Base-by-base conservation (phyloP, 35 echinoderm and acorn worm genomes). In the Lytechinus variegatus region DNA sequence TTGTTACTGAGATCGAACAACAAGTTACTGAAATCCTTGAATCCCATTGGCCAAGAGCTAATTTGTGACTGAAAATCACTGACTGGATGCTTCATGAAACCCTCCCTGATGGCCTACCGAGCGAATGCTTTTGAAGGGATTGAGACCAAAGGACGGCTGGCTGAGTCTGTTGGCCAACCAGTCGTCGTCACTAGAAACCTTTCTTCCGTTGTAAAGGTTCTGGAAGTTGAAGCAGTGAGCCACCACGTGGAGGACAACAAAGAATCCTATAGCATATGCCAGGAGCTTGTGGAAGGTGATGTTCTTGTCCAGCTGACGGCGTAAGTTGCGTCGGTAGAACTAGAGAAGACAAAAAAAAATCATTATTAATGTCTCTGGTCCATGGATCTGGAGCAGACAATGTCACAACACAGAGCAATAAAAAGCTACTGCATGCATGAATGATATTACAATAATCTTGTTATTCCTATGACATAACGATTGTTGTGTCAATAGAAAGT, bases 171-270 rank as follows among this genome's bases (percentile, higher is more conserved):
- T 90, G 27, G 86, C 94, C 54, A 96, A 44, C 5, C 91, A 79
- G 13, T 87, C 95, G 1, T 87, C 92, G 21, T 54, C 95, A 28
- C 86, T 86, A 29, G 94, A 92, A 13, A 55, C 28, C 95, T 95
- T 54, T 28, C 89, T 87, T 24, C 94, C 97, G 14, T 72, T 16
- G 92, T 97, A 97, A 52, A 96, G 91, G 89, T 97, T 72, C 27
- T 97, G 96, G 60, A 98, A 96, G 92, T 98, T 98, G 86, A 98
- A 98, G 87, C 94, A 98, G 51, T 98, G 97, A 9, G 97, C 96
- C 27, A 94, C 95, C 16, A 95, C 89, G 54, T 98, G 97, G 33
- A 97, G 54, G 5, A 93, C 87, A 6, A 92, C 61, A 14, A 96
- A 60, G 21, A 95, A 86, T 9, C 57, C 91, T n/a, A 98, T 98